A percentile compares a stretch with the other conserved stretches of the same genome.
phyloP scores from a whole-genome alignment of 53 echinoderm and acorn worm species.

The Paracentrotus lividus region DNA sequence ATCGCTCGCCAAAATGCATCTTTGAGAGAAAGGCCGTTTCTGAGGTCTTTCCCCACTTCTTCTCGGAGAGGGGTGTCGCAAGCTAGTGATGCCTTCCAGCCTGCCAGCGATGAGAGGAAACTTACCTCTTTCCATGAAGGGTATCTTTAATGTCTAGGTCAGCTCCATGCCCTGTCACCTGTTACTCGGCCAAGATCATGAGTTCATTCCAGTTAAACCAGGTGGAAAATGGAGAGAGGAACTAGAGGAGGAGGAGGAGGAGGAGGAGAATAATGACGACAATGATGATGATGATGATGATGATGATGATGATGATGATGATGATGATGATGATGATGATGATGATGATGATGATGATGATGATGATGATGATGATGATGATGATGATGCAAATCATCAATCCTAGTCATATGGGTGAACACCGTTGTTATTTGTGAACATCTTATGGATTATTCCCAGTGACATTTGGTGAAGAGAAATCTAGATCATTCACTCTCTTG shows the following conservation, averaged over 20 bases:
- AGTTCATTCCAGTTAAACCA: conserved; percentile 8
- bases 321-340: too few relatives aligned
- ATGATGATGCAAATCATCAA: too few relatives aligned
- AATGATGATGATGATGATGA: background rate
- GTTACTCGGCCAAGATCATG: background rate
- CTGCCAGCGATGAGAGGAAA: background rate
- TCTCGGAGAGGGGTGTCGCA: background rate
- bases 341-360: background rate
- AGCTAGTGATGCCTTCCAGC: background rate
- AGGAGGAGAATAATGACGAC: background rate
- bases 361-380: background rate
- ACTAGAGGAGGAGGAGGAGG: too few relatives aligned
- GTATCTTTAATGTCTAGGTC: too few relatives aligned
- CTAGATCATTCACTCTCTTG: background rate
- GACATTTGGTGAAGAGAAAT: background rate
- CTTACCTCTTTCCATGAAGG: background rate
- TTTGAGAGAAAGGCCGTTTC: background rate
- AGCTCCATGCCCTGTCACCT: too few relatives aligned
- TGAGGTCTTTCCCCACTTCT: background rate
- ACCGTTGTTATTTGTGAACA: too few relatives aligned
- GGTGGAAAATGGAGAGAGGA: background rate
- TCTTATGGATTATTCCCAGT: background rate
- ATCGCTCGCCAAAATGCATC: background rate
- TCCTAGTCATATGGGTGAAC: too few relatives aligned
- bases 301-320: background rate